Percentiles rank a stretch among this genome's conserved stretches.
phyloP scores from a whole-genome alignment of 2,113 vertebrate species.

The Hystrix brachyura region DNA sequence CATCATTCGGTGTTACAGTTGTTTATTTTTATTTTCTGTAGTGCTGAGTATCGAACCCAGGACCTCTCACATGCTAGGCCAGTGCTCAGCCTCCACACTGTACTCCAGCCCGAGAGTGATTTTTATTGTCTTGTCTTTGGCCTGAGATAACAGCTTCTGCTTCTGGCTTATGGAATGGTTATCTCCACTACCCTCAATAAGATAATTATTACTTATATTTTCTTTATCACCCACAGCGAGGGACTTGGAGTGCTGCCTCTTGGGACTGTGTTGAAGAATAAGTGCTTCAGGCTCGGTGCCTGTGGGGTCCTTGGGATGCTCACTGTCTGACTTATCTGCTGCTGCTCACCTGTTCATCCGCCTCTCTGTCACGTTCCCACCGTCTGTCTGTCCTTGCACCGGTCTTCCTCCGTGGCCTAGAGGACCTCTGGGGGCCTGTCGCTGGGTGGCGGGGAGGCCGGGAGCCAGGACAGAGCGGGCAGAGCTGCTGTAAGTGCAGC shows the following conservation, averaged over 20 bases:
- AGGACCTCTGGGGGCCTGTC: not conserved
- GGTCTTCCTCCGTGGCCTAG: not conserved
- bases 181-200: not conserved
- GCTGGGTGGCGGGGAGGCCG: not conserved
- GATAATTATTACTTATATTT: not conserved
- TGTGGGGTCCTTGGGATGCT: not conserved
- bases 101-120: not conserved
- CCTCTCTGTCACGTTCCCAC: not conserved
- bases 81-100: not conserved
- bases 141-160: not conserved
- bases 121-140: not conserved
- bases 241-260: not conserved
- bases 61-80: not conserved
- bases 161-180: not conserved
- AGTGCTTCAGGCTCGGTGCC: too few relatives aligned
- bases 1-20: not conserved
- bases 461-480: not conserved
- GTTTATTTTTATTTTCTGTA: not conserved
- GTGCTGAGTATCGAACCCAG: not conserved
- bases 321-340: not conserved
- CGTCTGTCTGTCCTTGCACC: not conserved
- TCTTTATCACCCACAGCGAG: accelerated
- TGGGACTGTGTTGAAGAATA: not conserved
- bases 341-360: not conserved
- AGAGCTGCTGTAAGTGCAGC: too few relatives aligned